Base-by-base conservation (phyloP, 2,888 invertebrate species). In the Apodemia zela region DNA sequence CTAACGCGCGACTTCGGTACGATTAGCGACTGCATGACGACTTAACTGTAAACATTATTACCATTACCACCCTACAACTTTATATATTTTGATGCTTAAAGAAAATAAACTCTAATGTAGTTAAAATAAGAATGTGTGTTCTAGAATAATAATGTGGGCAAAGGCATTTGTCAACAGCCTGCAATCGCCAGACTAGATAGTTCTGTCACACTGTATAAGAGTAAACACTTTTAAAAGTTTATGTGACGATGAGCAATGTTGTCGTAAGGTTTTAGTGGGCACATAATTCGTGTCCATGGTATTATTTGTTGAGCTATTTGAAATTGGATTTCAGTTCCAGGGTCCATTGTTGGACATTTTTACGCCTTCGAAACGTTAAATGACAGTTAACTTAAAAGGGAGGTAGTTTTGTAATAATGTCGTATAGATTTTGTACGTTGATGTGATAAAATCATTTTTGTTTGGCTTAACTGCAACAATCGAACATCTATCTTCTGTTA, bases 191-290 rank as follows among this genome's bases (percentile, higher is more conserved):
- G 82, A 85, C 82, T 84, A 87, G 84, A 86, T 86, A 81, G 80
- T 73, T 79, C 80, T 88, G 88, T 88, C 85, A 82, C 54, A 54
- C 83, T 82, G 80, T 82, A 79, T 70, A 73, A 69, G 74, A 72
- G 86, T 69, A 89, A 91, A 91, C 89, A 89, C 89, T 91, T 90
- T 91, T 89, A 91, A 89, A 79, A 87, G 85, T 87, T 85, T 86
- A 85, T 87, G 84, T 83, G 78, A 76, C 76, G 85, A 83, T 85
- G 82, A 88, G 84, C 82, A 82, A 82, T 91, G 89, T 91, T 89
- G 87, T 79, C 82, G 72, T 71, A 87, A 87, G 77, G 75, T 76
- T 85, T 91, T 91, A 91, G 89, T 87, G 85, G 72, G 11, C 76
- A 77, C 84, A 87, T 91, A 88, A 89, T 89, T 83, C 80, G 73